Evolutionary conservation across 2,888 invertebrate species (phyloP), one percentile per base, ranked within the genome.

Genomic region (Phoenoteleia sp.): DNA sequence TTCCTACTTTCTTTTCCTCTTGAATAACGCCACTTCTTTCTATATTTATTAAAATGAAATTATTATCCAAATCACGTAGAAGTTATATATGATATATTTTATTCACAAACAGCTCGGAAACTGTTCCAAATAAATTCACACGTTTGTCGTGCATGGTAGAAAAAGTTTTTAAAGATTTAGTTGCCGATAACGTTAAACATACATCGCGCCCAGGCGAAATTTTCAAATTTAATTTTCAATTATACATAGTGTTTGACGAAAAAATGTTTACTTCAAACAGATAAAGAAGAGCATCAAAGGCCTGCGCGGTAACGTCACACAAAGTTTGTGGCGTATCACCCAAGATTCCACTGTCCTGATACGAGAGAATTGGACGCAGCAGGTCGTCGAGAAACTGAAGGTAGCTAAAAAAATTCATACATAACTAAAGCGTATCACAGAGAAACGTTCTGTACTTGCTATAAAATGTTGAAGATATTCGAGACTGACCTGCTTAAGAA

Each of bases 311-410:
- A 96, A 97, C 94, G 96, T 98, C 36, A 97, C 98, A 15, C 95
- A 97, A 89, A 95, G 96, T 90, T 95, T 98, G 89, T 98, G 98
- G 98, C 94, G 94, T 71, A 95, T 97, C 94, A 97, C 97, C 11
- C 94, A 94, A 86, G 94, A 94, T 47, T 95, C 95, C 81, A 94
- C 94, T 47, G 95, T 97, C 29, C 95, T 98, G 81, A 95, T 95
- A 88, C 96, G 97, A 92, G 95, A 95, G 76, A 96, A 97, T 93
- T 99, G 98, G 97, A 97, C 97, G n/a, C 93, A 93, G 3, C 95
- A 95, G 86, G 98, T 97, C 0, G 94, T 95, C 2, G 91, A 91
- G 21, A 94, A 95, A 60, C 92, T 96, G 25, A 93, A 94, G 88
- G 94, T 92, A 87, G 87, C 88, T 86, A 67, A 74, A 84, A 69